Evolutionary conservation across 2,113 vertebrate genomes (phyloP), one percentile per base, ranked within the genome.

Genomic region (Cynoglossus semilaevis): DNA sequence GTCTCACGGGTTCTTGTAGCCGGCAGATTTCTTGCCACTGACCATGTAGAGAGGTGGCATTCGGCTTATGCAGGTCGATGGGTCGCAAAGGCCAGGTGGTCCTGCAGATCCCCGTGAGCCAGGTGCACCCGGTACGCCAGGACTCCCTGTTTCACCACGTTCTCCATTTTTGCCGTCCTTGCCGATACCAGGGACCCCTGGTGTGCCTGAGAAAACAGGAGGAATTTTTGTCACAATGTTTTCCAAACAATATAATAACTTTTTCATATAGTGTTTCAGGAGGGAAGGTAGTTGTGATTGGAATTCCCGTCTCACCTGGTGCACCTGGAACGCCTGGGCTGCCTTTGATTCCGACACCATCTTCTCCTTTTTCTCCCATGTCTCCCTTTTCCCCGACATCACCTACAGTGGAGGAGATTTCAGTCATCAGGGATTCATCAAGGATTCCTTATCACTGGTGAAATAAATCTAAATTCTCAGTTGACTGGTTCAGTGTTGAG

Each of bases 71-170:
- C 92, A 93, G 58, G 86, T 87, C 0, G 91, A 91, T 14, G 92
- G 90, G 63, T 93, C 92, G 22, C 92, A 93, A 37, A 92, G 82
- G n/a, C 92, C 92, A 0, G 88, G 87, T 0, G 82, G 48, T 3
- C 92, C 92, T 1, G 82, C 38, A 7, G 83, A 48, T 5, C 92
- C 92, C 43, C 84, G 77, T 1, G 65, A 65, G 34, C 92, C 92
- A 0, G 88, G 34, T 9, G 74, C 18, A 13, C 92, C 92, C 0
- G 87, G 83, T 52, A 66, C 18, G 12, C 92, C 92, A 0, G 87
- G 77, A 16, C 51, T 61, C 34, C 92, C 92, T 13, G 76, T 35
- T 9, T 90, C 85, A 11, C 92, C 92, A 0, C 72, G 77, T 9
- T 68, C 66, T 11, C 92, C 92, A 0, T 88, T 64, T 57, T 82